These are phyloP conservation scores for Andrena marginata DNA, from an alignment of 2,888 invertebrate species.

Conservation along the genomic window DNA sequence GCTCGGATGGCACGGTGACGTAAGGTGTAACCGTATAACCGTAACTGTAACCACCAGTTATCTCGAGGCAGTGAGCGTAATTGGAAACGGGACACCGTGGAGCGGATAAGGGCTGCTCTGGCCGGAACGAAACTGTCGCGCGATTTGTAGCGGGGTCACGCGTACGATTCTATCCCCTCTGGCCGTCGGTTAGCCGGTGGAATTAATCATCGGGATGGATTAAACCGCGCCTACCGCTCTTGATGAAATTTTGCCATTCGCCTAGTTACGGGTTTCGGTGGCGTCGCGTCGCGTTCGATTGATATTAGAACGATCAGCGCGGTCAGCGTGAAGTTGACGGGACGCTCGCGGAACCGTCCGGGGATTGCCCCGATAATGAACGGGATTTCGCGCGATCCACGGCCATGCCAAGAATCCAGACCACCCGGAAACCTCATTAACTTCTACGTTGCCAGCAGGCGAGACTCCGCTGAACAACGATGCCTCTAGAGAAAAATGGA, in stretches of 20 bases:
- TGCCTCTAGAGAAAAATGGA: too few relatives aligned
- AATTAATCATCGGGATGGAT: slow-evolving; percentile 59
- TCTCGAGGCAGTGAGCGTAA: slow-evolving; percentile 72
- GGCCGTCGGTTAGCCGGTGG: slow-evolving; percentile 37
- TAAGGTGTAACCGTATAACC: slow-evolving; percentile 74
- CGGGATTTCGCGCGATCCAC: background rate
- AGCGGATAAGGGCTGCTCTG: slow-evolving; percentile 14
- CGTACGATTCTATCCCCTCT: slow-evolving; percentile 43
- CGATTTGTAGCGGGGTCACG: slow-evolving; percentile 63
- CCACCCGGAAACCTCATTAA: background rate
- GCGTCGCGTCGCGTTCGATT: slow-evolving; percentile 7
- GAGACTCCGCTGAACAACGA: too few relatives aligned
- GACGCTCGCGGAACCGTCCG: slow-evolving; percentile 2
- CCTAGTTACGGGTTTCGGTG: slow-evolving; percentile 17
- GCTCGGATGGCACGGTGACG: slow-evolving; percentile 65
- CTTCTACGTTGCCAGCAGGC: background rate
- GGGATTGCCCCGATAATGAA: background rate
- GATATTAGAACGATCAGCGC: slow-evolving; percentile 29
- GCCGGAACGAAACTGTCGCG: slow-evolving; percentile 53
- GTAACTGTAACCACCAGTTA: slow-evolving; percentile 81
- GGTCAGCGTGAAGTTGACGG: slow-evolving; percentile 7
- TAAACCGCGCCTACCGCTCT: slow-evolving; percentile 36
- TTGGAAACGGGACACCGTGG: slow-evolving; percentile 76
- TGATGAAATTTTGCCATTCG: slow-evolving; percentile 49
- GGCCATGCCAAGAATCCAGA: background rate